phyloP scores from a whole-genome alignment of 2,797 vertebrate species.

The Tangara arthus region DNA sequence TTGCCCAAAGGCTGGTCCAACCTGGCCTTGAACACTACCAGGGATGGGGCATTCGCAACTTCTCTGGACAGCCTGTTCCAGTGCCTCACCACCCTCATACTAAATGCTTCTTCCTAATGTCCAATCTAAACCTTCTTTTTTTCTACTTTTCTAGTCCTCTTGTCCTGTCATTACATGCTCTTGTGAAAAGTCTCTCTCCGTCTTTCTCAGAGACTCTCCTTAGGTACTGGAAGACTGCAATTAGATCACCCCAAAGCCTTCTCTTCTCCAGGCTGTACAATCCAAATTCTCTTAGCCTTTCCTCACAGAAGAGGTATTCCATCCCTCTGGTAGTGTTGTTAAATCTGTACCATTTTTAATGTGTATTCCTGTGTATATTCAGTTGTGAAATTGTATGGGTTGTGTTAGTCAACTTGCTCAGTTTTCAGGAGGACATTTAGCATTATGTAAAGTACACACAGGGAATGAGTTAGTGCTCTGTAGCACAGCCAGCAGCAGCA shows the following conservation, averaged over 20 bases:
- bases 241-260: background rate
- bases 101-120: background rate
- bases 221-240: background rate
- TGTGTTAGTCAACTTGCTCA: accelerated
- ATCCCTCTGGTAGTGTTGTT: background rate
- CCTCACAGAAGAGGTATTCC: background rate
- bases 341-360: background rate
- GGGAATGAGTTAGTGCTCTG: background rate
- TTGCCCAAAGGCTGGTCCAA: background rate
- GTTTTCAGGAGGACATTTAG: background rate
- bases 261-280: background rate
- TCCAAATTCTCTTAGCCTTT: background rate
- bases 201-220: background rate
- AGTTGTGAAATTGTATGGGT: background rate
- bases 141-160: background rate
- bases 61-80: background rate
- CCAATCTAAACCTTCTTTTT: background rate
- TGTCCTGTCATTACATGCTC: background rate
- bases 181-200: background rate
- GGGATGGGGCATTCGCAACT: accelerated
- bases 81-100: background rate
- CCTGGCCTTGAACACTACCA: background rate
- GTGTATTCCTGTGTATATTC: background rate
- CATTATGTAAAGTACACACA: background rate
- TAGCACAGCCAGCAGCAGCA: background rate